These are phyloP conservation scores for Cavia aperea DNA, from an alignment of 2,113 vertebrate species.

Conservation along the genomic window DNA sequence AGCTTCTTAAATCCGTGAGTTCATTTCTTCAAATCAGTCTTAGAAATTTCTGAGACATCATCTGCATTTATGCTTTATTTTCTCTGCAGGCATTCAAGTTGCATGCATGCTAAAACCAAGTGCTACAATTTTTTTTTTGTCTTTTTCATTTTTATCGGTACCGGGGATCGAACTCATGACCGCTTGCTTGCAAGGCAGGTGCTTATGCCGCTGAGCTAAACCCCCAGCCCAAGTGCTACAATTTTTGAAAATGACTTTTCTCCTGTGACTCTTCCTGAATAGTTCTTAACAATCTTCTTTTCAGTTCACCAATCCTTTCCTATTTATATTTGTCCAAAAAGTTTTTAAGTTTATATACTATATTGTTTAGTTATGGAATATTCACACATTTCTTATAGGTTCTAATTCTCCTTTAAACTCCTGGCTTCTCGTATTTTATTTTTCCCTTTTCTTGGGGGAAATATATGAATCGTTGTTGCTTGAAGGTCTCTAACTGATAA, in stretches of 20 bases:
- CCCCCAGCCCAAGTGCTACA: neutral
- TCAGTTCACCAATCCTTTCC: neutral
- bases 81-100: neutral
- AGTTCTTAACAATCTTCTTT: neutral
- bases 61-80: neutral
- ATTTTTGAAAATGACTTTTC: neutral
- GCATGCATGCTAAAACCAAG: neutral
- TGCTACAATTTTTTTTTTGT: neutral
- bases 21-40: neutral
- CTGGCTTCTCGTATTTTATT: neutral
- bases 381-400: neutral
- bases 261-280: neutral
- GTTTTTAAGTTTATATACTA: neutral
- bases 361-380: neutral
- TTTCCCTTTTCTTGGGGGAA: neutral
- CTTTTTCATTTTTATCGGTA: too few species aligned
- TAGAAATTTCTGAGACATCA: slow-evolving; percentile 3
- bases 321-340: neutral
- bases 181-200: too few species aligned
- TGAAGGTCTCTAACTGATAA: neutral
- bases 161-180: too few species aligned
- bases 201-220: too few species aligned
- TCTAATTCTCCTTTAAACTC: neutral
- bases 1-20: neutral
- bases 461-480: neutral